Conservation (phyloP, 2,888 invertebrate genomes). For the Drosophila tripunctata region DNA sequence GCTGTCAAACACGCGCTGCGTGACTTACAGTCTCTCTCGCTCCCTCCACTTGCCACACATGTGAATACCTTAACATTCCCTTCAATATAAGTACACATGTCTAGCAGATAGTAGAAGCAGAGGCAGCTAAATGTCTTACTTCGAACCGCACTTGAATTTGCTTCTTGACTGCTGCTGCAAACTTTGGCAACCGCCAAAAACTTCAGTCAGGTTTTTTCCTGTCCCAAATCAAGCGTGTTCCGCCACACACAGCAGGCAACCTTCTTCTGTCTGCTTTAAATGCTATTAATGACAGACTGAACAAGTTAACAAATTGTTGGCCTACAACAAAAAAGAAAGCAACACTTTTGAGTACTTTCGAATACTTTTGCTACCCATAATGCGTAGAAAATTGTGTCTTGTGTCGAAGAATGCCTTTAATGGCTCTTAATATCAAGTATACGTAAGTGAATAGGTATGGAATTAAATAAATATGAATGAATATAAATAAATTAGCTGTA, state of each 20-base stretch:
- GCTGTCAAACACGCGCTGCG: slow-evolving; percentile 66
- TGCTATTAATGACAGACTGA: slow-evolving; percentile 14
- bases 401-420: not conserved
- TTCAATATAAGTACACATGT: slow-evolving; percentile 29
- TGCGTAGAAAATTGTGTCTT: not conserved
- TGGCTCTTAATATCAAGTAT: not conserved
- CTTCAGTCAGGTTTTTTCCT: slow-evolving; percentile 16
- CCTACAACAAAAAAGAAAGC: not conserved
- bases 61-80: too few relatives aligned
- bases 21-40: slow-evolving; percentile 50
- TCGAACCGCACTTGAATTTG: slow-evolving; percentile 46
- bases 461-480: not conserved
- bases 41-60: not conserved
- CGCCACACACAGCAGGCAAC: slow-evolving; percentile 11
- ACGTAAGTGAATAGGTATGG: not conserved
- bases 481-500: not conserved
- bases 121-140: slow-evolving; percentile 19
- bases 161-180: slow-evolving; percentile 41
- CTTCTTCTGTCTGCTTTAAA: not conserved
- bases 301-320: slow-evolving; percentile 19
- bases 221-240: slow-evolving; percentile 14
- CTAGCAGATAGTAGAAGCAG: slow-evolving; percentile 23
- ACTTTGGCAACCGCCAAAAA: slow-evolving; percentile 29
- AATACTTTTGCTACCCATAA: not conserved
- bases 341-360: not conserved